Evolutionary conservation across 2,888 invertebrate genomes (phyloP).

Genomic region (Drosophila flavopinicola): DNA sequence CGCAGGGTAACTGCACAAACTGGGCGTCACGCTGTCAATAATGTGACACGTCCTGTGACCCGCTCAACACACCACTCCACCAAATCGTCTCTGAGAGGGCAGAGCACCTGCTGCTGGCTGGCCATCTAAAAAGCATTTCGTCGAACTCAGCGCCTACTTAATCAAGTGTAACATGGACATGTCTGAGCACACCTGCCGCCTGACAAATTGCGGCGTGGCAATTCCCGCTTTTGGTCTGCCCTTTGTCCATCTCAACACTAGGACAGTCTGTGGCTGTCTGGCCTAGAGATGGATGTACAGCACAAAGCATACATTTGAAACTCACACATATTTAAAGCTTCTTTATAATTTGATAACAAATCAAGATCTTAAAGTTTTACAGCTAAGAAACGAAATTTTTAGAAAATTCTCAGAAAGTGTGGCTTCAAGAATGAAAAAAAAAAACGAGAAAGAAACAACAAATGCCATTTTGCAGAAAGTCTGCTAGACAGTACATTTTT

Average conservation of each 20-base stretch:
- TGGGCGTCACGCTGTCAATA: conserved; percentile 68
- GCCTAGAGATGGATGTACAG: conserved; percentile 2
- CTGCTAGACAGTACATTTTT: no score
- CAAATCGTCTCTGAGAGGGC: neutral
- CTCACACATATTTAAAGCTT: no score
- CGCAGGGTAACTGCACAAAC: conserved; percentile 23
- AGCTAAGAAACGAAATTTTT: no score
- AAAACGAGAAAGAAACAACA: no score
- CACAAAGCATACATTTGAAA: no score
- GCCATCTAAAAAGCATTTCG: conserved; percentile 74
- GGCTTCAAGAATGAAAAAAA: no score
- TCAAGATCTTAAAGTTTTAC: no score
- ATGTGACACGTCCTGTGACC: conserved; percentile 72
- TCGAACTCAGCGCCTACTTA: conserved; percentile 79
- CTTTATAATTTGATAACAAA: no score
- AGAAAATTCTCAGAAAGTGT: no score
- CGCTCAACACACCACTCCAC: conserved; percentile 1
- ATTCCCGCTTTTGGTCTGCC: conserved; percentile 3
- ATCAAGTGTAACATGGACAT: conserved; percentile 74
- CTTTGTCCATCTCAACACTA: conserved; percentile 2
- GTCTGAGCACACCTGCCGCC: conserved; percentile 67
- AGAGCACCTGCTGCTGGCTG: conserved; percentile 34
- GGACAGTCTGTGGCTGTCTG: neutral
- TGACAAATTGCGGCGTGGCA: conserved; percentile 55
- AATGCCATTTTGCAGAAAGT: no score